phyloP scores from a whole-genome alignment of 2,797 vertebrate genomes.

The Hirundo rustica region DNA sequence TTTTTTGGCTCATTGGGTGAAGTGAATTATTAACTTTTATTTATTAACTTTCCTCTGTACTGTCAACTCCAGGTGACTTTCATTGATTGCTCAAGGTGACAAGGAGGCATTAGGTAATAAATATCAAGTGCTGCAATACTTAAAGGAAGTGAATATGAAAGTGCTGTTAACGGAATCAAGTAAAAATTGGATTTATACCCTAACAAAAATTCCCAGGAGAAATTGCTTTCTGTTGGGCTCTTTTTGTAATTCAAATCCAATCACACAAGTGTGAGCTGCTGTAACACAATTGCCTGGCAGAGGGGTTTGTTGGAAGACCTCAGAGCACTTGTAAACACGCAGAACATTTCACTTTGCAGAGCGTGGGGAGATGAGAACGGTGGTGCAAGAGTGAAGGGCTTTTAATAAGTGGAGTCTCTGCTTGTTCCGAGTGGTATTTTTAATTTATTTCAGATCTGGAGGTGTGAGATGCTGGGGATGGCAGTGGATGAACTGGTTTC shows the following conservation, averaged over 20 bases:
- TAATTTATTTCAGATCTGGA: not conserved
- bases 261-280: conserved; percentile 4
- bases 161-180: conserved; percentile 22
- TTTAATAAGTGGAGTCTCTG: not conserved
- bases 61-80: conserved; percentile 12
- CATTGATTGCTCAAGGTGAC: conserved; percentile 53
- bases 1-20: not conserved
- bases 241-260: conserved; percentile 39
- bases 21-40: not conserved
- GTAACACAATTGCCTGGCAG: not conserved
- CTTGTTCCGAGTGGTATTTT: not conserved
- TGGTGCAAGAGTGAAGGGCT: not conserved
- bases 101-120: conserved; percentile 31
- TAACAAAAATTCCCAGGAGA: conserved; percentile 21
- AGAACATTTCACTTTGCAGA: not conserved
- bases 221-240: conserved; percentile 1
- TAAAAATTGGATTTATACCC: conserved; percentile 51
- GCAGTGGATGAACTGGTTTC: not conserved
- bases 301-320: conserved; percentile 23
- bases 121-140: conserved; percentile 17
- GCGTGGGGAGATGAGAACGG: not conserved
- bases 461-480: not conserved
- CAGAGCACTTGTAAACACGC: not conserved
- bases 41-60: not conserved
- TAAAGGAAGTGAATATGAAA: conserved; percentile 43